Evolutionary conservation across 1,140 invertebrate species (phyloP).

Genomic region (Plectus sambesii): DNA sequence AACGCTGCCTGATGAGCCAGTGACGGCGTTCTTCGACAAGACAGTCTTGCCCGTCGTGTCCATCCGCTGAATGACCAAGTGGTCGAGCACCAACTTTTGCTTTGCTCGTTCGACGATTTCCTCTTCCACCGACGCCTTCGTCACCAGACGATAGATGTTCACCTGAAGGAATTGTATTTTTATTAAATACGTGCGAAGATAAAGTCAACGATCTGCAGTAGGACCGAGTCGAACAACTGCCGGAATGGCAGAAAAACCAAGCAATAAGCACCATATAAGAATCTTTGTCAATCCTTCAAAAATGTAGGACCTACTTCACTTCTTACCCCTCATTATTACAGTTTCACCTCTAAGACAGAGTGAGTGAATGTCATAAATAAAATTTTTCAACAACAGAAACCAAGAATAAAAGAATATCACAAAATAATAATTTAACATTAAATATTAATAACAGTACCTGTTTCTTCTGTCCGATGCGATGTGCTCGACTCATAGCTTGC

Average conservation of each 20-base stretch:
- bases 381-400: too few relatives aligned
- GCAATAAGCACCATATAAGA: not conserved
- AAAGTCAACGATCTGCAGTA: too few relatives aligned
- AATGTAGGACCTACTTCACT: not conserved
- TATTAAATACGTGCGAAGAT: conserved; percentile 5
- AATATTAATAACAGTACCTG: too few relatives aligned
- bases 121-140: conserved; percentile 90
- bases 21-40: conserved; percentile 52
- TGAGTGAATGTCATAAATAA: too few relatives aligned
- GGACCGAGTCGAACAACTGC: too few relatives aligned
- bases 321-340: too few relatives aligned
- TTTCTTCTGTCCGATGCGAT: conserved; percentile 97
- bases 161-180: conserved; percentile 55
- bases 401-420: conserved; percentile 57
- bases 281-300: not conserved
- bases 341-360: too few relatives aligned
- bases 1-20: conserved; percentile 50
- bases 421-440: too few relatives aligned
- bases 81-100: conserved; percentile 96
- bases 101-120: conserved; percentile 96
- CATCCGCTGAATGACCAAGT: conserved; percentile 97
- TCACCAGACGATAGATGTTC: conserved; percentile 94
- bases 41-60: conserved; percentile 94
- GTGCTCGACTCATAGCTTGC: conserved; percentile 69
- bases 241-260: too few relatives aligned